These are phyloP conservation scores for Peribatodes rhomboidaria DNA, from an alignment of 2,888 invertebrate genomes.

Conservation along the genomic window DNA sequence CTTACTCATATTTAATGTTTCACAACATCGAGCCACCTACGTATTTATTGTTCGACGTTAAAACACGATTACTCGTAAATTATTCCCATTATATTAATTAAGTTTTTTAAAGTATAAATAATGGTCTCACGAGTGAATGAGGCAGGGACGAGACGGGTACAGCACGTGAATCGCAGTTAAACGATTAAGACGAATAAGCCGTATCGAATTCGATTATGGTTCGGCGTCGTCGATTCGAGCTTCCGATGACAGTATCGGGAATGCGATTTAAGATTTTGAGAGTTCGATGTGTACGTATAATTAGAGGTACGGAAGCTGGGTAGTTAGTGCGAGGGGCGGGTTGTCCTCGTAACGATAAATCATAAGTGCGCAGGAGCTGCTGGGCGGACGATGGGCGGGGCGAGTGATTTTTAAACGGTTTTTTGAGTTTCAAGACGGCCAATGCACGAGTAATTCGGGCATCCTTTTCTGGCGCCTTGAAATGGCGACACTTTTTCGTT, in stretches of 20 bases:
- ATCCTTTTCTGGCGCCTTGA: constrained; percentile 79
- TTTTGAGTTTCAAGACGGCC: constrained; percentile 81
- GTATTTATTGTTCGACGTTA: constrained; percentile 33
- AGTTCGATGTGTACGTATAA: constrained; percentile 75
- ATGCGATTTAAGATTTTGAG: constrained; percentile 76
- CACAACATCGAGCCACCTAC: constrained; percentile 24
- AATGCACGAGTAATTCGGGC: constrained; percentile 79
- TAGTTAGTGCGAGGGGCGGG: constrained; percentile 82
- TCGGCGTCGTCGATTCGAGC: constrained; percentile 50
- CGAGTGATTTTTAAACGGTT: constrained; percentile 85
- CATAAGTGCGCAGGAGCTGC: constrained; percentile 82
- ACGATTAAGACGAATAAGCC: constrained; percentile 68
- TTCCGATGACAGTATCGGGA: constrained; percentile 69
- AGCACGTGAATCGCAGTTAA: constrained; percentile 62
- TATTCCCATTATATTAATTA: constrained; percentile 45
- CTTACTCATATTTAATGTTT: constrained; percentile 23
- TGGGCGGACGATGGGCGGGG: constrained; percentile 83
- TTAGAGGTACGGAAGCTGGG: constrained; percentile 80
- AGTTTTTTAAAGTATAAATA: constrained; percentile 45
- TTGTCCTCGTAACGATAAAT: constrained; percentile 83
- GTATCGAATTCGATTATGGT: constrained; percentile 66
- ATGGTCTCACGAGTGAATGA: constrained; percentile 44
- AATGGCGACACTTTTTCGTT: constrained; percentile 82
- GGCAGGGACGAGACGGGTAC: constrained; percentile 54
- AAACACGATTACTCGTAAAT: constrained; percentile 35